phyloP scores from a whole-genome alignment of 2,113 vertebrate species.

The Urocitellus parryii region DNA sequence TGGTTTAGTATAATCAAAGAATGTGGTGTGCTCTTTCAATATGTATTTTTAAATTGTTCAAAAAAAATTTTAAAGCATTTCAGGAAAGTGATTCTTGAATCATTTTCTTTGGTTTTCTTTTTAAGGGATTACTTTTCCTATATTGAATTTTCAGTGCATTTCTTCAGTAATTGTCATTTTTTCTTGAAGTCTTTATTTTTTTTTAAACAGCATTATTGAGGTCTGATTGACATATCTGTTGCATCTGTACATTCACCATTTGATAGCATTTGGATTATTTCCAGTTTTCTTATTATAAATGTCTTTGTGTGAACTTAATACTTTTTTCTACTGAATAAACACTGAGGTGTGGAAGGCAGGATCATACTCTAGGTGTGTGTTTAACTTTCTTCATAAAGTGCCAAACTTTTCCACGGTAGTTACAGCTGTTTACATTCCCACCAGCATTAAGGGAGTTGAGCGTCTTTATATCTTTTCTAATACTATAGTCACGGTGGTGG shows the following conservation, averaged over 20 bases:
- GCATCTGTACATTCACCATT: not conserved
- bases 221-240: not conserved
- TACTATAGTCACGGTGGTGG: not conserved
- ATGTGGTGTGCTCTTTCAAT: not conserved
- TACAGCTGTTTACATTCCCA: not conserved
- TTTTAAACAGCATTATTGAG: not conserved
- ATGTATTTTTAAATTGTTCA: not conserved
- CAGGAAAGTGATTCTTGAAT: not conserved
- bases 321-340: slow-evolving; percentile 15
- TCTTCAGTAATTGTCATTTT: not conserved
- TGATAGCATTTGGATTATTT: not conserved
- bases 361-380: not conserved
- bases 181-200: not conserved
- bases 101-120: not conserved
- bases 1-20: not conserved
- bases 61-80: not conserved
- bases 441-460: not conserved
- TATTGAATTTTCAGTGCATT: not conserved
- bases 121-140: not conserved
- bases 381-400: not conserved
- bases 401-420: not conserved
- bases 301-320: not conserved
- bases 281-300: not conserved
- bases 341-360: not conserved
- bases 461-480: not conserved